Conservation (phyloP, 2,797 vertebrate genomes). For the Syndactyla subalaris region DNA sequence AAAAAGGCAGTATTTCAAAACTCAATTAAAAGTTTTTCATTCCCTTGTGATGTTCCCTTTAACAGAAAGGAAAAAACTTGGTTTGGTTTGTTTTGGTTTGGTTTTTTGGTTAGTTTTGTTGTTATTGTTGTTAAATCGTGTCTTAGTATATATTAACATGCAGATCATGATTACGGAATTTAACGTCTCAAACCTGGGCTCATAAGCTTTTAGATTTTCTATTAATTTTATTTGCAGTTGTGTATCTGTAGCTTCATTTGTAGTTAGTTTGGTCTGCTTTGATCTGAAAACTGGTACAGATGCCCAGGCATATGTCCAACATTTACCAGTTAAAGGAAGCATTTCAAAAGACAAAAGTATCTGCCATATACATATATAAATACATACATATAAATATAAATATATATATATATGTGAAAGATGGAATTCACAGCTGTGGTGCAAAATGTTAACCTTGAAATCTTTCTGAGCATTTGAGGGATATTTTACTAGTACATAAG, state of each 20-base stretch:
- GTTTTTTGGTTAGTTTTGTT: neutral
- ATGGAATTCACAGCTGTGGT: neutral
- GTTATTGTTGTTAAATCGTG: neutral
- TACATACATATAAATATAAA: no score
- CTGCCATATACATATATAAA: neutral
- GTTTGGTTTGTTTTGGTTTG: neutral
- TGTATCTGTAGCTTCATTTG: neutral
- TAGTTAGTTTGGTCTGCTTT: neutral
- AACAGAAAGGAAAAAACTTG: neutral
- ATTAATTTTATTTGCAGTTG: neutral
- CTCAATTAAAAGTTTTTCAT: conserved; percentile 19
- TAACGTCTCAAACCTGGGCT: neutral
- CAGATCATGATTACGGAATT: neutral
- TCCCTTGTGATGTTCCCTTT: neutral
- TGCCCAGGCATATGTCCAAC: neutral
- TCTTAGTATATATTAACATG: neutral
- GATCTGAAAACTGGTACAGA: neutral
- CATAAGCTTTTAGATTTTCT: neutral
- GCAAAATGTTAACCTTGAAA: neutral
- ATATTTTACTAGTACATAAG: neutral
- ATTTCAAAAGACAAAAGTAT: neutral
- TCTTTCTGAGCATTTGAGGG: neutral
- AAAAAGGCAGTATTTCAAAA: conserved; percentile 43
- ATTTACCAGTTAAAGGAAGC: neutral
- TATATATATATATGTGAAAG: neutral